These are phyloP conservation scores for Zosterops borbonicus DNA, from an alignment of 2,113 vertebrate species.

Conservation along the genomic window DNA sequence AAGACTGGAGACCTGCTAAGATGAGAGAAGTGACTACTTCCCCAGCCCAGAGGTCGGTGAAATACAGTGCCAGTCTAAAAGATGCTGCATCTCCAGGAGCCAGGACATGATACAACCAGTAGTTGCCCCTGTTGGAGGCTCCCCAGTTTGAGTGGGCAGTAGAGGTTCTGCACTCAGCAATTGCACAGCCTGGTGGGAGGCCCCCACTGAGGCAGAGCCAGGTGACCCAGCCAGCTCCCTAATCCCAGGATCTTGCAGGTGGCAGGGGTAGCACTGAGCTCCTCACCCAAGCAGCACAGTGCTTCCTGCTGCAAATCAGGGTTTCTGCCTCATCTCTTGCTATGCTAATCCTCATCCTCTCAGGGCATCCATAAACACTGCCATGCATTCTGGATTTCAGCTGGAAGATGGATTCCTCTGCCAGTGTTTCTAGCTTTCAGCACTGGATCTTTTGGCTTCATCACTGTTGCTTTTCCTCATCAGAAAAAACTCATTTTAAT, in stretches of 20 bases:
- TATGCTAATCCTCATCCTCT: fast-evolving
- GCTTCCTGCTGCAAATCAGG: neutral
- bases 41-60: neutral
- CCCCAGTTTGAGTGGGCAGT: neutral
- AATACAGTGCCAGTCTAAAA: neutral
- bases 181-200: neutral
- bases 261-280: neutral
- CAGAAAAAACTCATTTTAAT: neutral
- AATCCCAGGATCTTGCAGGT: neutral
- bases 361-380: neutral
- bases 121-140: neutral
- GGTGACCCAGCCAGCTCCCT: neutral
- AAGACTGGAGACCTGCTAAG: neutral
- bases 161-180: neutral
- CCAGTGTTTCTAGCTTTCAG: neutral
- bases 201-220: neutral
- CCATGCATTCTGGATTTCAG: fast-evolving
- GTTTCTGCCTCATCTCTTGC: neutral
- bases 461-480: neutral
- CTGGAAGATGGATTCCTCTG: neutral
- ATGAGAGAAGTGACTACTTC: neutral
- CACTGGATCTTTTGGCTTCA: neutral
- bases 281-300: neutral
- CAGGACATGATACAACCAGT: fast-evolving
- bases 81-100: neutral